Evolutionary conservation across 1,140 invertebrate species (phyloP).

Genomic region (Papilio aristodemus): DNA sequence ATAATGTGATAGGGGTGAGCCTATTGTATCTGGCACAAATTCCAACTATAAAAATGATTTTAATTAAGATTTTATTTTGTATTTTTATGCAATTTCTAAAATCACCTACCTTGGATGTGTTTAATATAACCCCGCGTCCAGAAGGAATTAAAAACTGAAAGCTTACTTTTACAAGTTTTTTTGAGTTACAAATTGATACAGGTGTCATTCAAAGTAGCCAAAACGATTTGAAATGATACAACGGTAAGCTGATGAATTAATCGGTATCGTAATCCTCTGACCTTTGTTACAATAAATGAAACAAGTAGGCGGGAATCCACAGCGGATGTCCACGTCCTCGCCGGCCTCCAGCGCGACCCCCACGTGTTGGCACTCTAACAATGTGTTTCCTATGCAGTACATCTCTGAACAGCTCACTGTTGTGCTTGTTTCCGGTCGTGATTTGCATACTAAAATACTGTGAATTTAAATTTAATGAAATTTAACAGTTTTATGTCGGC

Average conservation of each 20-base stretch:
- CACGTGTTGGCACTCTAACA: slow-evolving; percentile 5
- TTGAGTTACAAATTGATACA: too few relatives aligned
- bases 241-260: too few relatives aligned
- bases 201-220: too few relatives aligned
- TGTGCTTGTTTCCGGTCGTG: slow-evolving; percentile 1
- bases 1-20: too few relatives aligned
- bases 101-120: too few relatives aligned
- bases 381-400: slow-evolving; percentile 2
- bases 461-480: background rate
- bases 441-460: background rate
- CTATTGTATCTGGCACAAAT: too few relatives aligned
- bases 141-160: too few relatives aligned
- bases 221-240: too few relatives aligned
- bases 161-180: too few relatives aligned
- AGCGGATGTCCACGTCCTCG: background rate
- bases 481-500: background rate
- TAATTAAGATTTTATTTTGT: too few relatives aligned
- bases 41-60: background rate
- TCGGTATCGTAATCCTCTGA: background rate
- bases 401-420: slow-evolving; percentile 1
- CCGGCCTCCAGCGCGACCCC: background rate
- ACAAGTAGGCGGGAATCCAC: background rate
- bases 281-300: background rate
- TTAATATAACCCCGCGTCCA: too few relatives aligned
- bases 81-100: too few relatives aligned